Base-by-base conservation (phyloP, 2,113 vertebrate species). In the Engystomops pustulosus region DNA sequence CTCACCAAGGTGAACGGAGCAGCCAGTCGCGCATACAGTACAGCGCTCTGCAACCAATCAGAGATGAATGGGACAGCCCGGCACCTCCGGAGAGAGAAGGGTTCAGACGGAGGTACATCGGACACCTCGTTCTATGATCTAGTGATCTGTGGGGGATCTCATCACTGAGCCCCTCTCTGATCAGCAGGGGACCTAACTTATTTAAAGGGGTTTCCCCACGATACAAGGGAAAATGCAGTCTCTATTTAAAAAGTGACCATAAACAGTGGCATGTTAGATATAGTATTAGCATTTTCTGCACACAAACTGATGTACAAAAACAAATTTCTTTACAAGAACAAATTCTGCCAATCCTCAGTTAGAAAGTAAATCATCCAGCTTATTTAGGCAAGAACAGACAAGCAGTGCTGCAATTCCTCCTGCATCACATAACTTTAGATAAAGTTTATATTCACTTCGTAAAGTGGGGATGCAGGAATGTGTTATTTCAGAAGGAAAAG, bases 201-300 rank as follows among this genome's bases (percentile, higher is more conserved):
- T n/a, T n/a, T n/a, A n/a, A n/a, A n/a, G n/a, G n/a, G n/a, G n/a
- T n/a, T n/a, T n/a, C n/a, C n/a, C n/a, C n/a, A n/a, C n/a, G n/a
- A n/a, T n/a, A n/a, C n/a, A n/a, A 70, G 45, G 32, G 34, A 36
- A 23, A 70, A 25, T 44, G n/a, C 20, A 7, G 30, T 23, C 25
- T 55, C 9, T 34, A 23, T 49, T 23, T 44, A 71, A 38, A 6
- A 41, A 81, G n/a, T 72, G 47, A 71, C 79, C 44, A 32, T 38
- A 41, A 68, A 70, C 30, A 81, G 30, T 70, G 45, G 20, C 69
- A 53, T 38, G 15, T 55, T 20, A 25, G 6, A 25, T 34, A 6
- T n/a, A n/a, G 25, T 23, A 49, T 18, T 53, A 6, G 17, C 15
- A 58, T 71, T n/a, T 44, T n/a, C 32, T 20, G 60, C 45, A 45